Evolutionary conservation across 2,113 vertebrate species (phyloP).

Genomic region (Cisticola juncidis): DNA sequence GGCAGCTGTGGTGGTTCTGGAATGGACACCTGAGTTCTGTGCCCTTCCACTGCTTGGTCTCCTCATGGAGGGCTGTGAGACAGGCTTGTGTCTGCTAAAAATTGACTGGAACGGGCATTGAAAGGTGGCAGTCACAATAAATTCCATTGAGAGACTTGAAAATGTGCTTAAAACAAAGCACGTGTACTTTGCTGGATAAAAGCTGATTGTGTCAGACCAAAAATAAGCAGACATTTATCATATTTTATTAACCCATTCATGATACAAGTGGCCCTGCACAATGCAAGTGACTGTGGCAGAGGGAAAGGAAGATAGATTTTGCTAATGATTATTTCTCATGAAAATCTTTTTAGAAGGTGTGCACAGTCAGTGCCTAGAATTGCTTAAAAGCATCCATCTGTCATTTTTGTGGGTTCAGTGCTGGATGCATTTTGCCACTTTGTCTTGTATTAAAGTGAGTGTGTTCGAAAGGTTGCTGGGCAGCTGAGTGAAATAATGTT

Average conservation of each 20-base stretch:
- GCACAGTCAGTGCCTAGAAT: neutral
- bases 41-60: neutral
- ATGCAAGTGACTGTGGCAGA: neutral
- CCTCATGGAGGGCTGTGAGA: neutral
- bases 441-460: neutral
- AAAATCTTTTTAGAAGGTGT: fast-evolving
- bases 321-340: neutral
- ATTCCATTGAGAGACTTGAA: neutral
- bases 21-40: neutral
- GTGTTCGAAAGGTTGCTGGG: neutral
- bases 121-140: neutral
- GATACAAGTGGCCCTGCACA: neutral
- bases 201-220: neutral
- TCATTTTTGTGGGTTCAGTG: neutral
- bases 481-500: neutral
- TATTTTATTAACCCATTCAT: neutral
- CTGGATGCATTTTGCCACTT: neutral
- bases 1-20: neutral
- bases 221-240: neutral
- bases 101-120: neutral
- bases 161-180: neutral
- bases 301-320: neutral
- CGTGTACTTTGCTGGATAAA: neutral
- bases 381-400: neutral
- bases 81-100: neutral